Base-by-base conservation (phyloP, 2,888 invertebrate genomes). In the Athrips mouffetella region DNA sequence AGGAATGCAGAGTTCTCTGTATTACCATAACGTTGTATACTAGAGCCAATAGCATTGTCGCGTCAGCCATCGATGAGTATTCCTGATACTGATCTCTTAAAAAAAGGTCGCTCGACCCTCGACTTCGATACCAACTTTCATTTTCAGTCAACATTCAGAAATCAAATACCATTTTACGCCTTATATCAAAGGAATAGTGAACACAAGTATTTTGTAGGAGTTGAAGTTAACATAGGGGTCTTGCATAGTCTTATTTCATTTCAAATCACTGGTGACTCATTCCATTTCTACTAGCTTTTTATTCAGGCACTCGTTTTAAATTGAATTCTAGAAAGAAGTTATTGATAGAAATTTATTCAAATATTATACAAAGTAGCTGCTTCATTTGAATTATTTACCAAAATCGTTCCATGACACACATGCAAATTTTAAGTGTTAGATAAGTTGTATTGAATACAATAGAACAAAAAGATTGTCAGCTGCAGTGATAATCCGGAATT, bases 1-100 rank as follows among this genome's bases (percentile, higher is more conserved):
- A 67, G 78, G 80, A 80, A 82, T 81, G 79, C 76, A 71, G 64
- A 59, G 67, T 54, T 53, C 57, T 58, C 65, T 66, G 68, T 68
- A 82, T 84, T 83, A 82, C 75, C 81, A 84, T 80, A 83, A 77
- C 76, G 81, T 77, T 80, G 71, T 70, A 62, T 70, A 68, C 64
- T 59, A 64, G 64, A 70, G 69, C 68, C 75, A 70, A 76, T 79
- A 59, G 70, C 65, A 78, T 80, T 83, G 84, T 82, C 77, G 77
- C 77, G 71, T 65, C 67, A 68, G 71, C 65, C 70, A 76, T 78
- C 81, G 77, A 75, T 75, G 75, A 75, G 71, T 75, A 66, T 60
- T 67, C 64, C 70, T 65, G 85, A 85, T 85, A 83, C 72, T 57
- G 75, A 83, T 82, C 82, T 63, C 69, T 64, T 65, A 73, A 73